These are phyloP conservation scores for Orchesellides sinensis DNA, from an alignment of 2,888 invertebrate genomes.

Conservation along the genomic window DNA sequence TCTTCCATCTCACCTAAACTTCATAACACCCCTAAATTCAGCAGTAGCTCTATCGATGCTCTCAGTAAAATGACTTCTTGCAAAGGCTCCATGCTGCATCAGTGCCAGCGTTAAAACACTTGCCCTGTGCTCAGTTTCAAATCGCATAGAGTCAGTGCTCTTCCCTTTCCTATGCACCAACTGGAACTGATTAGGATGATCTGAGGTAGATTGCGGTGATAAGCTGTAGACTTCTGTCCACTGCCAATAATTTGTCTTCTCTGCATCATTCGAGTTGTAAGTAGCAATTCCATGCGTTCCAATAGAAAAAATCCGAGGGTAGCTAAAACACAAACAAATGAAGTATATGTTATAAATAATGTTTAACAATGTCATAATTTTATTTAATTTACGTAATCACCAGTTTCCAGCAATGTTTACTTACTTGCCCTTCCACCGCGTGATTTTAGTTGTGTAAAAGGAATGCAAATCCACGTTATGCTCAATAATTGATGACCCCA, in stretches of 20 bases:
- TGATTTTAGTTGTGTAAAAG: conserved; percentile 97
- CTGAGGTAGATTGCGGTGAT: conserved; percentile 79
- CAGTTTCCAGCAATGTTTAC: conserved; percentile 75
- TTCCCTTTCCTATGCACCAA: conserved; percentile 85
- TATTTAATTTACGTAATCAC: neutral
- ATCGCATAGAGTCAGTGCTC: conserved; percentile 95
- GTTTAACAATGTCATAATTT: conserved; percentile 2
- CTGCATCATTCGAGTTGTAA: conserved; percentile 93
- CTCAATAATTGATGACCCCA: conserved; percentile 77
- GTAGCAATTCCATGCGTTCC: conserved; percentile 97
- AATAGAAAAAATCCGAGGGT: conserved; percentile 97
- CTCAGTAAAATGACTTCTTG: conserved; percentile 73
- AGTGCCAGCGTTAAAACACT: conserved; percentile 95
- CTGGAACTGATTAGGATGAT: conserved; percentile 78
- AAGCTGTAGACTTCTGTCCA: conserved; percentile 88
- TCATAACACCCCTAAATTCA: conserved; percentile 71
- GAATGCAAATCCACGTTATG: conserved; percentile 98
- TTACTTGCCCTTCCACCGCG: conserved; percentile 97
- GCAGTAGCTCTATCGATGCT: conserved; percentile 73
- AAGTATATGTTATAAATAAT: no score
- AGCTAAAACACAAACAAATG: conserved; percentile 81
- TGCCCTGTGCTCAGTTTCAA: conserved; percentile 96
- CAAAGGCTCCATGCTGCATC: conserved; percentile 86
- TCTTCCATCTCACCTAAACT: conserved; percentile 71
- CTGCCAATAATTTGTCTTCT: conserved; percentile 95